A percentile compares a stretch with the other conserved stretches of the same genome.
Evolutionary conservation across 2,113 vertebrate genomes (phyloP).

Genomic region (Hyperoodon ampullatus): DNA sequence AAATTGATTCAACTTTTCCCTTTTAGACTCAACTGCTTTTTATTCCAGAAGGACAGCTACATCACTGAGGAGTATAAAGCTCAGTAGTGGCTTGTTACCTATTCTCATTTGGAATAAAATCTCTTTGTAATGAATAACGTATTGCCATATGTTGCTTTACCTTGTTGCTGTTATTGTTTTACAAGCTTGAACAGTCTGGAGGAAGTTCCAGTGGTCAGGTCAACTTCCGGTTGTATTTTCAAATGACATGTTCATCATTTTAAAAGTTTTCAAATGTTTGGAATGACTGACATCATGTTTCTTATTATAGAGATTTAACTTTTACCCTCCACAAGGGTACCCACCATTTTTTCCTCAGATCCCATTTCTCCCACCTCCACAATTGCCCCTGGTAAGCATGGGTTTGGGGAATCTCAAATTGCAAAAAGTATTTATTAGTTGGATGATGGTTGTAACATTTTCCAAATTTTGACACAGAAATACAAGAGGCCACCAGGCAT

Average conservation of each 20-base stretch:
- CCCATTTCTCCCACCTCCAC: conserved; percentile 24
- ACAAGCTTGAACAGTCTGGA: conserved; percentile 36
- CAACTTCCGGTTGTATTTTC: conserved; percentile 1
- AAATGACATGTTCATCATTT: neutral
- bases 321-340: conserved; percentile 36
- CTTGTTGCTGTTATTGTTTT: conserved; percentile 41
- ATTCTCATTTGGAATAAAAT: neutral
- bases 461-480: neutral
- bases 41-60: neutral
- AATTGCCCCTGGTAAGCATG: conserved; percentile 51
- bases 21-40: neutral
- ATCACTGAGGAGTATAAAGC: neutral
- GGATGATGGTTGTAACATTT: neutral
- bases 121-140: neutral
- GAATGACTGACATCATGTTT: neutral
- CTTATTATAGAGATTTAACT: conserved; percentile 60
- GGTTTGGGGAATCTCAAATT: neutral
- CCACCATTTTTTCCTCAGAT: conserved; percentile 35
- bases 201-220: conserved; percentile 49
- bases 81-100: neutral
- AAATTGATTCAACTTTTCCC: conserved; percentile 7
- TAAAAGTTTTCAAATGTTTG: neutral
- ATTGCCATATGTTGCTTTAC: neutral
- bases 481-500: neutral
- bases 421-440: neutral